phyloP scores from a whole-genome alignment of 2,888 invertebrate genomes.

The Synanthedon formicaeformis region DNA sequence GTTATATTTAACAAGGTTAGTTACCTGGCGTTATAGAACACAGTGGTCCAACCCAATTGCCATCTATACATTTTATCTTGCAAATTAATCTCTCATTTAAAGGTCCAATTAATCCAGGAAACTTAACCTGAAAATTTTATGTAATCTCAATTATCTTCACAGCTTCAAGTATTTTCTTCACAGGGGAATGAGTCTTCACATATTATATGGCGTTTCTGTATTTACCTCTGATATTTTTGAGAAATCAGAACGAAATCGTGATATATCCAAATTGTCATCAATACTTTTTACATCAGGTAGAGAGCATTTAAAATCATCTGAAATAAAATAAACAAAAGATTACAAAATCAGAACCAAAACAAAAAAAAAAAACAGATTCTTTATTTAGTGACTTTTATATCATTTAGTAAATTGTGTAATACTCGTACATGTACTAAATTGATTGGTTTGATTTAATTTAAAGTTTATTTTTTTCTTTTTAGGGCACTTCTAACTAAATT shows the following conservation, averaged over 20 bases:
- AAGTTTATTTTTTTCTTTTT: too few species aligned
- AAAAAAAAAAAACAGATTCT: neutral
- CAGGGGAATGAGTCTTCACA: too few species aligned
- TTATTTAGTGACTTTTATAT: too few species aligned
- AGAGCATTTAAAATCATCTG: constrained; percentile 62
- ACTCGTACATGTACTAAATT: too few species aligned
- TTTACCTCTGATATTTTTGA: constrained; percentile 61
- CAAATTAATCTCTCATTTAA: constrained; percentile 79
- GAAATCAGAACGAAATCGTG: constrained; percentile 54
- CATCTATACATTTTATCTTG: constrained; percentile 87
- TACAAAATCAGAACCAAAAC: constrained; percentile 1
- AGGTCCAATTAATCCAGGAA: constrained; percentile 82
- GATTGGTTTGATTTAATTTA: too few species aligned
- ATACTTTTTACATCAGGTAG: constrained; percentile 56
- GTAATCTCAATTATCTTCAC: too few species aligned
- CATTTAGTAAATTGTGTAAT: too few species aligned
- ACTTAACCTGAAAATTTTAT: constrained; percentile 67
- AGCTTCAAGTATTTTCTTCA: too few species aligned
- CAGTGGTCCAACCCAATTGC: constrained; percentile 87
- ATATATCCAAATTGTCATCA: constrained; percentile 49
- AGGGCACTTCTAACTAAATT: too few species aligned
- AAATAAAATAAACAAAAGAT: constrained; percentile 1
- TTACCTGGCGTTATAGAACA: constrained; percentile 82
- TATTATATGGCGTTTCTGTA: neutral
- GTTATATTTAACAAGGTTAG: too few species aligned